Conservation (phyloP, 1,140 invertebrate genomes). For the Glossosoma conforme region DNA sequence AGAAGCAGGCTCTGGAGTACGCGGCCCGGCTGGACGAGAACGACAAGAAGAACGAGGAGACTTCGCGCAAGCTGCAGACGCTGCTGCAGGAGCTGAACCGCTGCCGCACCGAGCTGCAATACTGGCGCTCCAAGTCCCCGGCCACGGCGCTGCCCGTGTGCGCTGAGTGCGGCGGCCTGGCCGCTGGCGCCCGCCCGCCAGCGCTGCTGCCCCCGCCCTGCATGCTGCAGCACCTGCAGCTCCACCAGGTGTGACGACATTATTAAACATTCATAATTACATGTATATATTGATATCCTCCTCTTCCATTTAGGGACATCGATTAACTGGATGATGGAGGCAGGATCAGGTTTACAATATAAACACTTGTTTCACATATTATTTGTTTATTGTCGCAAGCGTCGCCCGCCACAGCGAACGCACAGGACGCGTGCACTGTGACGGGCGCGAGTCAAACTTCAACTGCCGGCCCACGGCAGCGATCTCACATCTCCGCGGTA, state of each 20-base stretch:
- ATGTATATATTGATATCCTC: no score
- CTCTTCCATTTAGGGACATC: no score
- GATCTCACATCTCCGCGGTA: no score
- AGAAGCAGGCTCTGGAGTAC: constrained; percentile 74
- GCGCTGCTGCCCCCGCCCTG: constrained; percentile 15
- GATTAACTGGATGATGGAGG: no score
- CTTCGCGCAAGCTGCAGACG: constrained; percentile 80
- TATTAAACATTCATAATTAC: background rate
- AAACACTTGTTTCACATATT: no score
- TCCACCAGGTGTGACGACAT: constrained; percentile 29
- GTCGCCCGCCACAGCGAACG: no score
- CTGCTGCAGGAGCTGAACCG: constrained; percentile 84
- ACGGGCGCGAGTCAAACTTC: no score
- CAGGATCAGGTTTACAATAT: no score
- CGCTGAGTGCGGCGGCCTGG: constrained; percentile 45
- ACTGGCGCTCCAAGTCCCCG: constrained; percentile 81
- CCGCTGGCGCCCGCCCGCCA: constrained; percentile 33
- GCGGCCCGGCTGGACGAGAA: constrained; percentile 77
- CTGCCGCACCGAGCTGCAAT: constrained; percentile 84
- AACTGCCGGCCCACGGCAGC: no score
- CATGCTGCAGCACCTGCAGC: constrained; percentile 14
- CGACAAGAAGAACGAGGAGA: constrained; percentile 87
- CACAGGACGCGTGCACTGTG: no score
- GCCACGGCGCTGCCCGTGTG: constrained; percentile 53
- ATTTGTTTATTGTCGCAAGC: no score